Percentiles rank a stretch among this genome's conserved stretches.
Conservation (phyloP, 2,888 invertebrate genomes). For the Thereva unica region DNA sequence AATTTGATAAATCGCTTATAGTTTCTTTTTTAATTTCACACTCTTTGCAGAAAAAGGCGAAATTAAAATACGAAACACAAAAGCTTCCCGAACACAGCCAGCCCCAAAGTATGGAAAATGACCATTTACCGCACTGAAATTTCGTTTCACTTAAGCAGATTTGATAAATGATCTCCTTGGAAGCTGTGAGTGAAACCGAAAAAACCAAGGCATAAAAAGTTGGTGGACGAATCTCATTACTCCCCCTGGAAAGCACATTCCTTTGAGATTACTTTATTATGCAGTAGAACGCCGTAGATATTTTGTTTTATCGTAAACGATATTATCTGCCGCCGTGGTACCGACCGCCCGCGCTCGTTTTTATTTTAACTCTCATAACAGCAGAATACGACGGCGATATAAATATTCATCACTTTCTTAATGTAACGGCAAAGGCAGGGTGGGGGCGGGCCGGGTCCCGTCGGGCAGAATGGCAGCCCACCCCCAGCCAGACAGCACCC, state of each 20-base stretch:
- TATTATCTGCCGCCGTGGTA: slow-evolving; percentile 26
- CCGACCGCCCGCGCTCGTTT: slow-evolving; percentile 16
- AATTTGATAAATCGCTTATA: no score
- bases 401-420: slow-evolving; percentile 40
- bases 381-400: slow-evolving; percentile 34
- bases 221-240: slow-evolving; percentile 9
- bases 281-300: slow-evolving; percentile 30
- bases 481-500: slow-evolving; percentile 1
- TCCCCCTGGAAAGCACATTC: slow-evolving; percentile 18
- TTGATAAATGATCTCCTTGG: no score
- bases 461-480: slow-evolving; percentile 8
- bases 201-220: slow-evolving; percentile 19
- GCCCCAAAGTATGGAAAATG: no score
- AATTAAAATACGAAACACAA: no score
- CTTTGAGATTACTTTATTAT: slow-evolving; percentile 38
- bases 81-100: no score
- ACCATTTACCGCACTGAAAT: no score
- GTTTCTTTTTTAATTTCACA: no score
- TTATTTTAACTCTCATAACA: slow-evolving; percentile 31
- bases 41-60: no score
- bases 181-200: background rate
- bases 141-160: no score
- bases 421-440: slow-evolving; percentile 37
- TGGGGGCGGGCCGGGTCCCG: background rate
- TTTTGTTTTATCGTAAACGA: slow-evolving; percentile 37